A percentile compares a stretch with the other conserved stretches of the same genome.
Conservation (phyloP, 2,113 vertebrate genomes). For the Phrynocephalus versicolor region DNA sequence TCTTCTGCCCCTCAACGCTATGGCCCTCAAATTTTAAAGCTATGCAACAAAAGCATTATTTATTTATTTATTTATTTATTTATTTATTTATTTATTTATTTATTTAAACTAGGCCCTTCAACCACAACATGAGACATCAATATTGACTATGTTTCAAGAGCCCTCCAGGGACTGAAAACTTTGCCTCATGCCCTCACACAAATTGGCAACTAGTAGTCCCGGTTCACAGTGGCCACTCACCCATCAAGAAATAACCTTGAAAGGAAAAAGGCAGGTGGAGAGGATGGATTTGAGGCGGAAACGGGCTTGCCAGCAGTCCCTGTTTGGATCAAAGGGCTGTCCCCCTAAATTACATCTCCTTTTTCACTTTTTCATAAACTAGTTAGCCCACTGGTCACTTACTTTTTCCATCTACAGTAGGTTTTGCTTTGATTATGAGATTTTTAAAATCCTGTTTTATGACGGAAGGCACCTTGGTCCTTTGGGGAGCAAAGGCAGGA, state of each 20-base stretch:
- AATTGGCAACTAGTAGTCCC: background rate
- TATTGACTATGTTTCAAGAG: background rate
- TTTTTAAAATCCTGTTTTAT: background rate
- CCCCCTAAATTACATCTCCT: background rate
- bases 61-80: too few relatives aligned
- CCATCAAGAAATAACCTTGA: background rate
- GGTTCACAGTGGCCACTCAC: background rate
- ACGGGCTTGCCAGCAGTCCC: background rate
- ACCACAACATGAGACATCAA: slow-evolving; percentile 4
- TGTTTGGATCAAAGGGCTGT: background rate
- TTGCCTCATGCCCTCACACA: background rate
- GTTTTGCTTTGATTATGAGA: background rate
- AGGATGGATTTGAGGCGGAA: background rate
- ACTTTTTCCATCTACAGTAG: background rate
- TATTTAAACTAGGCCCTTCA: background rate
- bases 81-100: too few relatives aligned
- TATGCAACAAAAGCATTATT: background rate
- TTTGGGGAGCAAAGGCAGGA: too few relatives aligned
- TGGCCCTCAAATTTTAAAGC: background rate
- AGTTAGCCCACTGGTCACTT: background rate
- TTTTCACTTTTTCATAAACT: background rate
- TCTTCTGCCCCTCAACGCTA: background rate
- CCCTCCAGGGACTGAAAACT: background rate
- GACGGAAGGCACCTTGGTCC: too few relatives aligned
- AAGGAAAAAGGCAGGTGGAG: background rate